phyloP scores from a whole-genome alignment of 2,888 invertebrate genomes.

The Polylopha cassiicola region DNA sequence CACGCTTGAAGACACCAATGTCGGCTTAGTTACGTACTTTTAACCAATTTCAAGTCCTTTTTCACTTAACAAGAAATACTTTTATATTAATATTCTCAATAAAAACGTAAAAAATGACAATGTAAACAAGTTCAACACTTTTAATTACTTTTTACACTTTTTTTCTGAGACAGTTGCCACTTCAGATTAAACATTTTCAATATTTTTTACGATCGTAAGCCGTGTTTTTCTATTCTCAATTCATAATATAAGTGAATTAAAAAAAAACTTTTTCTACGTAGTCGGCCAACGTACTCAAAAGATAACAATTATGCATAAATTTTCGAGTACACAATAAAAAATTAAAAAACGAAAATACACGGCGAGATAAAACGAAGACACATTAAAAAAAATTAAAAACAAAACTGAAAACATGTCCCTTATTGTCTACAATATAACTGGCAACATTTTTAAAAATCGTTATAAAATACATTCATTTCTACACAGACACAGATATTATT shows the following conservation, averaged over 20 bases:
- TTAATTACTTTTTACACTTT: constrained; percentile 33
- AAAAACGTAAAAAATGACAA: constrained; percentile 73
- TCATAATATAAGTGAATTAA: no score
- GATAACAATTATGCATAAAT: no score
- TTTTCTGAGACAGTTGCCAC: constrained; percentile 20
- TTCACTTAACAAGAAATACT: constrained; percentile 44
- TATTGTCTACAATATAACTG: constrained; percentile 14
- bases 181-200: no score
- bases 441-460: constrained; percentile 19
- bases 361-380: constrained; percentile 1
- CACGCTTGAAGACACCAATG: constrained; percentile 44
- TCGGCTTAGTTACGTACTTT: constrained; percentile 30
- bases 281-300: no score
- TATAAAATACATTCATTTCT: constrained; percentile 14
- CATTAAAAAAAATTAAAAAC: constrained; percentile 1
- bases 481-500: constrained; percentile 17
- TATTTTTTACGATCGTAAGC: no score
- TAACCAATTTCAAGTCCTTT: constrained; percentile 47
- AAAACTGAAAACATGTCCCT: constrained; percentile 15
- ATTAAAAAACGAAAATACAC: not conserved
- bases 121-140: constrained; percentile 45
- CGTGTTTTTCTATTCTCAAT: no score
- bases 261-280: no score
- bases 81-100: constrained; percentile 45
- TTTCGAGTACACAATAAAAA: not conserved